Base-by-base conservation (phyloP, 2,113 vertebrate species). In the Azemiops feae region DNA sequence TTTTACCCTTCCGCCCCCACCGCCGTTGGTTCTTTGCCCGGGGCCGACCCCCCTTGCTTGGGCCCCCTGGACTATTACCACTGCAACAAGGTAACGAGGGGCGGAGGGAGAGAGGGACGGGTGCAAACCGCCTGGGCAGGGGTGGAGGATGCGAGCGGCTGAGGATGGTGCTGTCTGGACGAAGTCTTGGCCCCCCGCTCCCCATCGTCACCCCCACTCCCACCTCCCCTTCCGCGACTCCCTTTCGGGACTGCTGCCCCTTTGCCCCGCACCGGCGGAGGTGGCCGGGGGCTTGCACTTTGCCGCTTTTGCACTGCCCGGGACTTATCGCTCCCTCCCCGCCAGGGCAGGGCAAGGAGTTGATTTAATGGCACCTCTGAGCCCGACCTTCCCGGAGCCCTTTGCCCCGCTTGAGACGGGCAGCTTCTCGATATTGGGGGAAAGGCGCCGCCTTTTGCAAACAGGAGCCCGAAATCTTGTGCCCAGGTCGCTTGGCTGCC, bases 61-160 rank as follows among this genome's bases (percentile, higher is more conserved):
- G 98, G 98, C 90, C 97, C 98, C 95, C 97, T 99, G 98, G 99
- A 99, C 98, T 99, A 99, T 98, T 99, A 99, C 96, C 98, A 99
- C 98, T 98, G 98, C 98, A 98, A 98, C 98, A 99, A 99, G 99
- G 99, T 99, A 99, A 98, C 85, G 34, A 86, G 81, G n/a, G 92
- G 87, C 39, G 93, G 27, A 23, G 86, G 87, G 87, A 3, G 34
- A 34, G 39, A 34, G 85, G 55, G 91, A 54, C 54, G 16, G 52
- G 53, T 16, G 85, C 54, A 92, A 60, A 8, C 9, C 9, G 85
- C 4, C 39, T 34, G 91, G 74, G 53, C 20, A 58, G 9, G 57
- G 85, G 20, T 10, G 69, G 81, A 50, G 43, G 91, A 58, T 87
- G 54, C 81, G 53, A 90, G 27, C 47, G 30, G 30, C 90, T 69